phyloP scores from a whole-genome alignment of 2,797 vertebrate genomes.

The Malurus leucopterus region DNA sequence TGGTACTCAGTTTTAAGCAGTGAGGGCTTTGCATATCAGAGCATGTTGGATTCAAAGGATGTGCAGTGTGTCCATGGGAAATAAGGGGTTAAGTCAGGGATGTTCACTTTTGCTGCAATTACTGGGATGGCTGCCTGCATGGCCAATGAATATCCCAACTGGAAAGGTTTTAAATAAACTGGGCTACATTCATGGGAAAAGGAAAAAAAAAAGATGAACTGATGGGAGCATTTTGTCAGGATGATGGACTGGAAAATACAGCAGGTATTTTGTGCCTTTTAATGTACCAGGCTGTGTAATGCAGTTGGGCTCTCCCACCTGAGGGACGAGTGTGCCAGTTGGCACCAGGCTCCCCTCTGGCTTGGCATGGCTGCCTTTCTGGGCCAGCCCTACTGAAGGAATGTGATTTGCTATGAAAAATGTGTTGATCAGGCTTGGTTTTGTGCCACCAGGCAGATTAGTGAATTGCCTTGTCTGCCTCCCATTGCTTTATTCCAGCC shows the following conservation, averaged over 20 bases:
- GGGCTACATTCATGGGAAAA: not conserved
- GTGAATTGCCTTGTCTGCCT: slow-evolving; percentile 6
- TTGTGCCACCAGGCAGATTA: slow-evolving; percentile 39
- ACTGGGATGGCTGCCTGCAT: not conserved
- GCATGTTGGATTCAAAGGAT: not conserved
- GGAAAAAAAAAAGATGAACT: not conserved
- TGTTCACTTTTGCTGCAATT: not conserved
- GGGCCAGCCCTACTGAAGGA: slow-evolving; percentile 14
- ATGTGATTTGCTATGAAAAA: slow-evolving; percentile 60
- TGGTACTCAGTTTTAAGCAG: not conserved
- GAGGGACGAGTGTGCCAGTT: not conserved
- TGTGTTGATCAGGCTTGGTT: slow-evolving; percentile 35
- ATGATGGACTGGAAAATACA: not conserved
- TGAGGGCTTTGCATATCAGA: not conserved
- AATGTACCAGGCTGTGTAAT: not conserved
- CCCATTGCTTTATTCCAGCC: slow-evolving; percentile 39
- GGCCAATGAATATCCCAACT: not conserved
- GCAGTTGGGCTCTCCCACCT: slow-evolving; percentile 19
- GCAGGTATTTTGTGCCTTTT: slow-evolving; percentile 3
- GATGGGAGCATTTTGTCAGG: slow-evolving; percentile 10
- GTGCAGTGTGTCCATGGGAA: not conserved
- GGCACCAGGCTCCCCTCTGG: not conserved
- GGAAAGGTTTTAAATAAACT: slow-evolving; percentile 10
- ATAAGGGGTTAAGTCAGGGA: not conserved
- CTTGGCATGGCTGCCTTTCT: not conserved